These are phyloP conservation scores for Noctilio leporinus DNA, from an alignment of 2,113 vertebrate species.

Conservation along the genomic window DNA sequence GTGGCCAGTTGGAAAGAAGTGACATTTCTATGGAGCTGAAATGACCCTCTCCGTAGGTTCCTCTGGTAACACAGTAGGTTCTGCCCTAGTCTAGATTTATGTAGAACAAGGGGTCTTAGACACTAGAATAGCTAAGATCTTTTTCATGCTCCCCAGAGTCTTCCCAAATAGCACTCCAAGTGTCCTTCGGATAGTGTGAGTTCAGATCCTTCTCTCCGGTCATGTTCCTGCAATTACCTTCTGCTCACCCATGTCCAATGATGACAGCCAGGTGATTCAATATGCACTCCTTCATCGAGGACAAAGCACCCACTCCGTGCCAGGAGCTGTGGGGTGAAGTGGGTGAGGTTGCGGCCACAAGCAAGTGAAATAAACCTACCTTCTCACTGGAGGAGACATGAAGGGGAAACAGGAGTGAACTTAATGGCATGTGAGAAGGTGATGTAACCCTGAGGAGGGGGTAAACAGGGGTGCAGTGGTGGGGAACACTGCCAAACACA, in stretches of 20 bases:
- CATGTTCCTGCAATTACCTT: background rate
- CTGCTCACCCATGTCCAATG: fast-evolving
- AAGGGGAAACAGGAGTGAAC: no score
- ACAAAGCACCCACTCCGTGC: fast-evolving
- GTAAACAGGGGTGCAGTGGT: fast-evolving
- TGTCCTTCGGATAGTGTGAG: fast-evolving
- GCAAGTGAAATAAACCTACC: background rate
- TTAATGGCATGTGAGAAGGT: background rate
- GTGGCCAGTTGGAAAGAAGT: background rate
- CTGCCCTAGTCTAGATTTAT: background rate
- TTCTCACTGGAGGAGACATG: background rate
- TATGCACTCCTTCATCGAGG: background rate
- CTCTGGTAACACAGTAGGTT: background rate
- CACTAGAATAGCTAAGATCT: background rate
- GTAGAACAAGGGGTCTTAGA: background rate
- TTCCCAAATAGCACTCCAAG: background rate
- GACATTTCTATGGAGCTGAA: background rate
- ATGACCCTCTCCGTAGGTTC: background rate
- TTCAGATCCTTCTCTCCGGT: background rate
- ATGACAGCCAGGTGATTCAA: background rate
- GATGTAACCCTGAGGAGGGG: background rate
- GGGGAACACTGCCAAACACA: fast-evolving
- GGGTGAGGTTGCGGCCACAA: background rate
- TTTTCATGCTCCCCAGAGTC: background rate
- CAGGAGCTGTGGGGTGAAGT: background rate